Evolutionary conservation across 1,140 invertebrate species (phyloP).

Genomic region (Drosophila ficusphila): DNA sequence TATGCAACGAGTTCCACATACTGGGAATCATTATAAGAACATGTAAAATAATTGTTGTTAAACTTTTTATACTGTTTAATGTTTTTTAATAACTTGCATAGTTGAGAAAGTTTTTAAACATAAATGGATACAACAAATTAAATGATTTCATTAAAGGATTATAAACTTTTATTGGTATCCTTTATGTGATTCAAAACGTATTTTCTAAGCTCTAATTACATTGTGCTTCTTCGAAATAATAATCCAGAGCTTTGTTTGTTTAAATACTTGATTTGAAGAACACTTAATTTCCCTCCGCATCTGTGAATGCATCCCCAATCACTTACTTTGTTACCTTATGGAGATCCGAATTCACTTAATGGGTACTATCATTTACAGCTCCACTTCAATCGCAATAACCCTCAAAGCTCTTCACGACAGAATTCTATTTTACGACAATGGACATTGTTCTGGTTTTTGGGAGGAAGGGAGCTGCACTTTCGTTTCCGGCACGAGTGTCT

Average conservation of each 20-base stretch:
- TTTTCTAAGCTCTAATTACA: no score
- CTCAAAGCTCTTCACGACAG: constrained; percentile 25
- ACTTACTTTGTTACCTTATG: constrained; percentile 18
- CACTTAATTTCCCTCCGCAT: background rate
- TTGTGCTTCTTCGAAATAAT: no score
- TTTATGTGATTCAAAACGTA: no score
- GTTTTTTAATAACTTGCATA: no score
- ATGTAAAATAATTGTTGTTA: no score
- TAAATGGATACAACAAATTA: no score
- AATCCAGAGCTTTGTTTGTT: background rate
- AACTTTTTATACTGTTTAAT: no score
- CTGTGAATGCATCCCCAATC: background rate
- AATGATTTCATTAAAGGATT: no score
- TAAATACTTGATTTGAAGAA: background rate
- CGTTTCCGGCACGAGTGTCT: background rate
- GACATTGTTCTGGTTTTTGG: constrained; percentile 23
- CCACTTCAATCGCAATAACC: constrained; percentile 39
- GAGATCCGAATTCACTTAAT: constrained; percentile 24
- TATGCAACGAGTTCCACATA: no score
- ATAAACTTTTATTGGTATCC: no score
- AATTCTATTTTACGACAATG: constrained; percentile 37
- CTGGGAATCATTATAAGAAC: no score
- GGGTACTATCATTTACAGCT: constrained; percentile 32
- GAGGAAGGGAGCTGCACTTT: constrained; percentile 21
- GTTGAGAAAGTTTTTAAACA: no score